A percentile compares a stretch with the other conserved stretches of the same genome.
phyloP scores from a whole-genome alignment of 2,797 vertebrate genomes.

The Hippopotamyrus pictus region DNA sequence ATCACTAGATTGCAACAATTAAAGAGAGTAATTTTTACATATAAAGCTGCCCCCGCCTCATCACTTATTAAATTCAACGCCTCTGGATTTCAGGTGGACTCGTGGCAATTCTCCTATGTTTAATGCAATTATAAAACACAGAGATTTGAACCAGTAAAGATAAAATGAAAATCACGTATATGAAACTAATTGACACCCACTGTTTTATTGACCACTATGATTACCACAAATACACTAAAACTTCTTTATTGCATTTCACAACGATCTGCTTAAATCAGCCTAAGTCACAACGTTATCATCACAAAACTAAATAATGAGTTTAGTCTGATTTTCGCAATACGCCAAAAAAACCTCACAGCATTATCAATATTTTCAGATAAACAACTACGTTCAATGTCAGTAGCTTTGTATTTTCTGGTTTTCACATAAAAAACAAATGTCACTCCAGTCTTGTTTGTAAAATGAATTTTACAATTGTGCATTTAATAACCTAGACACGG shows the following conservation, averaged over 20 bases:
- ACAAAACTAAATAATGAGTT: constrained; percentile 44
- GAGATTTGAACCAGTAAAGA: not conserved
- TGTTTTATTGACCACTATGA: constrained; percentile 71
- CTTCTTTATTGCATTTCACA: constrained; percentile 72
- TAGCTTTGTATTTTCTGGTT: constrained; percentile 28
- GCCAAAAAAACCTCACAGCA: constrained; percentile 35
- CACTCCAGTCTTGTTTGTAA: constrained; percentile 44
- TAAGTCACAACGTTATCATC: constrained; percentile 55
- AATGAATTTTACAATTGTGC: constrained; percentile 36
- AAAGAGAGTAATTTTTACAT: not conserved
- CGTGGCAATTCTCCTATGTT: not conserved
- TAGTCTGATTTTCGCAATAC: constrained; percentile 34
- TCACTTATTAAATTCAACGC: constrained; percentile 7
- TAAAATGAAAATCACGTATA: constrained; percentile 59
- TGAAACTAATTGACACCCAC: constrained; percentile 70
- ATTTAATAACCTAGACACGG: constrained; percentile 24
- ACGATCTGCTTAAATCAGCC: constrained; percentile 59
- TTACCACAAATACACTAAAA: constrained; percentile 70
- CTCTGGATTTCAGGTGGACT: not conserved
- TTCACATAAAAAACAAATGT: constrained; percentile 48
- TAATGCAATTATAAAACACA: constrained; percentile 14
- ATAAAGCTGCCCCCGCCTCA: not conserved
- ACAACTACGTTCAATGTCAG: constrained; percentile 44
- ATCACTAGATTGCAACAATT: not conserved
- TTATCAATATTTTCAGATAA: constrained; percentile 25